Base-by-base conservation (phyloP, 2,113 vertebrate species). In the Macheiramphus alcinus region DNA sequence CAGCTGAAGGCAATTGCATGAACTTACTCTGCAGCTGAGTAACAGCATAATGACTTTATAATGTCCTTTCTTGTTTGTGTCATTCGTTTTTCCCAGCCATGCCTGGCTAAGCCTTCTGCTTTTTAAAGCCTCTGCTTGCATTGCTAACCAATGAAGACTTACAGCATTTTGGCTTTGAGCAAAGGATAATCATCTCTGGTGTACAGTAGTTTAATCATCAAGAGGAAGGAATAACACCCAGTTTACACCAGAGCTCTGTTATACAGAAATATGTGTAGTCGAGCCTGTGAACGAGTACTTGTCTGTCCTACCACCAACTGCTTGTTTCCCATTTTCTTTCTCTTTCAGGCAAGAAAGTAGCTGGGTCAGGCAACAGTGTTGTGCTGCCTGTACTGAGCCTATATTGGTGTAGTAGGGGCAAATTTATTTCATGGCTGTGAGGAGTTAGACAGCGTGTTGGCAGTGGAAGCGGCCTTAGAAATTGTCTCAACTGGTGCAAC, bases 1-100 rank as follows among this genome's bases (percentile, higher is more conserved):
- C 76, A 67, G 68, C 59, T 93, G 75, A 92, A 90, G 80, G 47
- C 76, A 86, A 50, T 91, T 75, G 27, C 15, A 9, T 83, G 88
- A 94, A 66, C 86, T 94, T 90, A 52, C 32, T 62, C 72, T 93
- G 91, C 48, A 55, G 42, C 72, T 83, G 86, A 94, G 38, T 79
- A 86, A 66, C 50, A 78, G 7, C 31, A 47, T 86, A 74, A 89
- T 65, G 66, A 68, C 53, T 91, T 80, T 80, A n/a, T 75, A 74
- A 85, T 89, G 38, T 52, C 61, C 80, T 84, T 78, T 73, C 45
- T 66, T 73, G 21, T 76, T 84, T 66, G 45, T 26, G 6, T 89
- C 10, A 74, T 63, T 78, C 0, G 0, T 79, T 81, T 94, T 87
- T 90, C 52, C 61, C 43, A 95, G 52, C 36, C 42, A 5, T 87